Percentiles rank a stretch among this genome's conserved stretches.
These are phyloP conservation scores for Ascaphus truei DNA, from an alignment of 2,113 vertebrate species.

Conservation along the genomic window DNA sequence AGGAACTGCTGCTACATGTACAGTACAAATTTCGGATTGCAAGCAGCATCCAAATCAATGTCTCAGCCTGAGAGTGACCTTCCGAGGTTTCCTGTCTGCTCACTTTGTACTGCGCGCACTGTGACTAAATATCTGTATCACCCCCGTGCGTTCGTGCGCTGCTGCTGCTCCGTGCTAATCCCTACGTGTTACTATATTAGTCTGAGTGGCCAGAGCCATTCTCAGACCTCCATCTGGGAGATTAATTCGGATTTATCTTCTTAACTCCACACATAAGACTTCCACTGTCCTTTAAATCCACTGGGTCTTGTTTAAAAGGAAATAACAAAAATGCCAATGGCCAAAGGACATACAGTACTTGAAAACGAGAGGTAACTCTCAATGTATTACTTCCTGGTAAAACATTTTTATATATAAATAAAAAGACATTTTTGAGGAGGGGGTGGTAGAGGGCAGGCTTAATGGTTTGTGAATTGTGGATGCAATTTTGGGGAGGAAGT, in stretches of 20 bases:
- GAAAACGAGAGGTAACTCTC: background rate
- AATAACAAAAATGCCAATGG: background rate
- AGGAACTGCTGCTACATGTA: too few relatives aligned
- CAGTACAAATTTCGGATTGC: too few relatives aligned
- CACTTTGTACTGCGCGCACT: background rate
- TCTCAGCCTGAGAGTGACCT: background rate
- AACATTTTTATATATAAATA: too few relatives aligned
- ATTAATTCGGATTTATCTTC: conserved; percentile 73
- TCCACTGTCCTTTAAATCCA: background rate
- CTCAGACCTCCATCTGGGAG: conserved; percentile 63
- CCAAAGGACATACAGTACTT: background rate
- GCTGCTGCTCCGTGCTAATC: background rate
- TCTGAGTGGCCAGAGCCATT: conserved; percentile 40
- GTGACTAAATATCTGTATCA: background rate
- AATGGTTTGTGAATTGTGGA: background rate
- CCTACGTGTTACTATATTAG: conserved; percentile 41
- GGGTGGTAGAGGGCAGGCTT: background rate
- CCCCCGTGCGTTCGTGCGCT: background rate
- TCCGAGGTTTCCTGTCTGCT: background rate
- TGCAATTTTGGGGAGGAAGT: conserved; percentile 1
- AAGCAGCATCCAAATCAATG: background rate
- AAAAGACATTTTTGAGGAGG: too few relatives aligned
- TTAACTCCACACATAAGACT: conserved; percentile 63
- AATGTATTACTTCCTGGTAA: too few relatives aligned
- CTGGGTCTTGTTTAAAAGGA: background rate